Base-by-base conservation (phyloP, 2,888 invertebrate species). In the Agrypnus murinus region DNA sequence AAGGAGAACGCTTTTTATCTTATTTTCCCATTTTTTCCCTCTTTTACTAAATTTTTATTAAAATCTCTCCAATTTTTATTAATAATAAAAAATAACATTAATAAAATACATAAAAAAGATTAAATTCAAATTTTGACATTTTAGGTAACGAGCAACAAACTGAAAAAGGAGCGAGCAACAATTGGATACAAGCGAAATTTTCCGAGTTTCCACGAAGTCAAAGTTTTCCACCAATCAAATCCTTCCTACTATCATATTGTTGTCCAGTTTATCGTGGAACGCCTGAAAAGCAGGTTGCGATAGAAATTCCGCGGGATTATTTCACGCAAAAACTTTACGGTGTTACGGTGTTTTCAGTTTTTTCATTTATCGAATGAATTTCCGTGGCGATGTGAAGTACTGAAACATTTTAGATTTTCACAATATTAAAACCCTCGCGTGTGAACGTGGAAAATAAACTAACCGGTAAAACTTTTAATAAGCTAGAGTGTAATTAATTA, bases 141-240 rank as follows among this genome's bases (percentile, higher is more conserved):
- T 36, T 6, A n/a, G 3, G 3, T 12, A 12, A 40, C 40, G 7
- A 40, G 10, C 36, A 36, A 38, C 55, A 55, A 25, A 55, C 36
- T 50, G 19, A 2, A 32, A 25, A 8, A 55, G 34, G 36, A 53
- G 25, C 63, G 38, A 36, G 34, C 64, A 50, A 58, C 60, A 66
- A 69, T 64, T 62, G 55, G n/a, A 31, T 15, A 32, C 17, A 8
- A 9, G 8, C 65, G 70, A 58, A 17, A 10, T 34, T 45, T 40
- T 45, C 65, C 75, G 75, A 73, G 60, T 19, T 50, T 40, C 25
- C 57, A 55, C 75, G 75, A 73, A 66, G 58, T 43, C 55, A 68
- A 73, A 75, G 68, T 68, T 66, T 65, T 68, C 60, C 19, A 68
- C 75, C 75, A 75, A 75, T 75, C 75, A 73, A 65, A 57, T 34